Evolutionary conservation across 1,140 invertebrate genomes (phyloP).

Genomic region (Drosophila albomicans): DNA sequence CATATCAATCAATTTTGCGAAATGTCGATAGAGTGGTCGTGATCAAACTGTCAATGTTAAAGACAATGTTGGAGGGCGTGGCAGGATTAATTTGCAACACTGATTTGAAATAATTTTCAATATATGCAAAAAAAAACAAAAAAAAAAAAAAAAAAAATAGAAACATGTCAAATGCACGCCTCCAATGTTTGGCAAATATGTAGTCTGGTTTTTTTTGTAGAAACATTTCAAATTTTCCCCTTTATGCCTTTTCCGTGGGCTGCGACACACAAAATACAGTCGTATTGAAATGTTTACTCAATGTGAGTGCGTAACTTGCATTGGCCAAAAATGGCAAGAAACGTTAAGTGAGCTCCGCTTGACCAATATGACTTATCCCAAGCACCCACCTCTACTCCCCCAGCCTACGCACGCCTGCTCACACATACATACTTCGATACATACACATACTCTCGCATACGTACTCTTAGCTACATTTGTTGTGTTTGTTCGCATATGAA

Average conservation of each 20-base stretch:
- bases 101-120: no score
- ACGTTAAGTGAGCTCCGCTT: conserved; percentile 35
- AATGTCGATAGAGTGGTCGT: no score
- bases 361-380: conserved; percentile 21
- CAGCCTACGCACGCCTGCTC: neutral
- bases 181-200: conserved; percentile 50
- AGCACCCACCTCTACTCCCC: neutral
- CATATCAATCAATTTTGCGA: no score
- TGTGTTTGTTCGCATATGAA: conserved; percentile 34
- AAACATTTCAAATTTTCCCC: conserved; percentile 27
- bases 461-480: conserved; percentile 27
- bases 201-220: conserved; percentile 24
- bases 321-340: conserved; percentile 71
- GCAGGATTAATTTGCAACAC: no score
- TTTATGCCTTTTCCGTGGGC: conserved; percentile 49
- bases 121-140: no score
- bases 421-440: conserved; percentile 5
- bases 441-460: conserved; percentile 14
- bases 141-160: neutral
- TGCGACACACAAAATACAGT: conserved; percentile 53
- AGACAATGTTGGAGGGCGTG: no score
- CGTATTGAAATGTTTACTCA: conserved; percentile 37
- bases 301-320: conserved; percentile 70
- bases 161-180: conserved; percentile 58
- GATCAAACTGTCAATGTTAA: no score